Conservation (phyloP, 2,888 invertebrate species). For the Sipha maydis region DNA sequence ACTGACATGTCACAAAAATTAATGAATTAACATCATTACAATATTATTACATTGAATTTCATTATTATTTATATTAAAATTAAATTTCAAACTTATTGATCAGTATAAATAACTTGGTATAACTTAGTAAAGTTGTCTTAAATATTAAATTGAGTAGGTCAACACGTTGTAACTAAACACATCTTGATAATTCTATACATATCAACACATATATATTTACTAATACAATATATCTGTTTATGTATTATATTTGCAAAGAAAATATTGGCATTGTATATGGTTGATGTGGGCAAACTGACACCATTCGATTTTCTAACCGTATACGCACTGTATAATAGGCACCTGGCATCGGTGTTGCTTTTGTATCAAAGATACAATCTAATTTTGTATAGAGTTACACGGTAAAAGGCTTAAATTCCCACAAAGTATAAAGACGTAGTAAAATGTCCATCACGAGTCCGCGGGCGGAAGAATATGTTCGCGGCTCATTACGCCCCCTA, state of each 20-base stretch:
- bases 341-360: constrained; percentile 31
- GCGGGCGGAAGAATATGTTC: constrained; percentile 51
- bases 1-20: neutral
- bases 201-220: no score
- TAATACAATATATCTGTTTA: neutral
- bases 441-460: constrained; percentile 54
- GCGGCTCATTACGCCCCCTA: constrained; percentile 20
- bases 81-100: neutral
- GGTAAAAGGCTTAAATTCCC: constrained; percentile 60
- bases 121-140: no score
- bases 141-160: no score
- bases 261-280: constrained; percentile 18
- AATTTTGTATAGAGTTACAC: constrained; percentile 59
- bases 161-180: no score
- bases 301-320: neutral
- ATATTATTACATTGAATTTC: neutral
- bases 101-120: no score
- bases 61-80: neutral
- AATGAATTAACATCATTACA: neutral
- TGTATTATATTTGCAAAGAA: neutral
- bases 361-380: constrained; percentile 55
- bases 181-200: no score
- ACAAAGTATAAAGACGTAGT: constrained; percentile 25
- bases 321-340: neutral
- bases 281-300: constrained; percentile 22